Evolutionary conservation across 1,140 invertebrate genomes (phyloP), one percentile per base, ranked within the genome.

Genomic region (Brachionus rotundiformis): DNA sequence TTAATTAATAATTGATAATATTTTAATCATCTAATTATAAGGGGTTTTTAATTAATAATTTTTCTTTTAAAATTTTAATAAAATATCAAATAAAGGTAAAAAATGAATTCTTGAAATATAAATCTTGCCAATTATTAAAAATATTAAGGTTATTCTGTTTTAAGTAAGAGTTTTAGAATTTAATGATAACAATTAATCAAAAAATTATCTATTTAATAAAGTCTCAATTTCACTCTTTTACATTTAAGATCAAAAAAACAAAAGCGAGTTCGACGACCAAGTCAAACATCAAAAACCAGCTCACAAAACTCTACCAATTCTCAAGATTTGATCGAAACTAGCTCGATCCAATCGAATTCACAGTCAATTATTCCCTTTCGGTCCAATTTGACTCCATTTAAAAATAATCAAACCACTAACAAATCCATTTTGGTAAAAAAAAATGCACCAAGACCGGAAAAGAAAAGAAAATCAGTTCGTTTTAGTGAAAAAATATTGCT

Each of bases 401-500:
- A 68, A 68, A 33, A 68, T 4, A 33, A 33, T 19, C 3, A 36
- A 36, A 7, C 16, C 27, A n/a, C 11, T 5, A 33, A 13, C 29
- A 33, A 36, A 68, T 73, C 68, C 11, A 73, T 73, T 27, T 19
- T 73, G n/a, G 36, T 31, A 7, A 41, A 44, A 39, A 73, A 41
- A 73, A 11, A 73, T 8, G 27, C 68, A n/a, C 36, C 68, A 44
- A 73, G 36, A 68, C 11, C 36, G 1, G 68, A 73, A 41, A 73
- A 73, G 44, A 73, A 73, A 44, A 29, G 68, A 73, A 73, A 73
- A 73, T 73, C 68, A 29, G 68, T 73, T 73, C 68, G 68, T 13
- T 73, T 73, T 16, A 44, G 11, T 44, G 68, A 73, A 73, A 73
- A 73, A 29, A 73, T 39, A 11, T 23, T 44, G 3, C 41, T 73